Conservation (phyloP, 2,888 invertebrate species). For the Nezara viridula region DNA sequence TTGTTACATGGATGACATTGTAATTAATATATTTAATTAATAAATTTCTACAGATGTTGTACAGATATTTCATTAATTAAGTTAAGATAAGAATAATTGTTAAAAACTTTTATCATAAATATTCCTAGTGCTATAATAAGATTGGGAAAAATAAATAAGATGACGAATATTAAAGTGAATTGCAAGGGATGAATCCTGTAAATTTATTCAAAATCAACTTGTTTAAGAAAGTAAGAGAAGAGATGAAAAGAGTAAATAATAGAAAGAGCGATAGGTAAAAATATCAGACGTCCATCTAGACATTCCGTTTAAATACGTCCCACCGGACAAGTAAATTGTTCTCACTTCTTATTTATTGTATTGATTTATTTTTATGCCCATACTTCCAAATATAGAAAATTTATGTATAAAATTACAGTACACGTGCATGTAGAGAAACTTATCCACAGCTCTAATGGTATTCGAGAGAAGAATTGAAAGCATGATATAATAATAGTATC, state of each 20-base stretch:
- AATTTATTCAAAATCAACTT: neutral
- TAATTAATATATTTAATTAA: too few species aligned
- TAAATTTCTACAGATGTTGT: too few species aligned
- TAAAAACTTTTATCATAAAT: too few species aligned
- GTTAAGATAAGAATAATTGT: too few species aligned
- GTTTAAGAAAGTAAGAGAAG: neutral
- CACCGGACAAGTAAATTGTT: neutral
- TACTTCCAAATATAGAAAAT: neutral
- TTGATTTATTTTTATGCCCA: neutral
- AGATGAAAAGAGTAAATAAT: neutral
- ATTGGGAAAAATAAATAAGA: neutral
- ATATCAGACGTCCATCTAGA: neutral
- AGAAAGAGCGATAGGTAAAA: neutral
- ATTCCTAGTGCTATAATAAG: too few species aligned
- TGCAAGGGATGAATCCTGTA: neutral
- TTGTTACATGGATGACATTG: too few species aligned
- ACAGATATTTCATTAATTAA: too few species aligned
- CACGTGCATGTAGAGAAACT: neutral
- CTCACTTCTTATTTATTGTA: neutral
- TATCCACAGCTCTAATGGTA: too few species aligned
- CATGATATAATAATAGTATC: too few species aligned
- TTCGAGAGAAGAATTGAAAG: too few species aligned
- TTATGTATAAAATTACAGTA: neutral
- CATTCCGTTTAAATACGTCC: conserved; percentile 42
- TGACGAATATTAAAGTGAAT: neutral